A percentile compares a stretch with the other conserved stretches of the same genome.
phyloP scores from a whole-genome alignment of 2,888 invertebrate genomes.

The Magallana nippona region DNA sequence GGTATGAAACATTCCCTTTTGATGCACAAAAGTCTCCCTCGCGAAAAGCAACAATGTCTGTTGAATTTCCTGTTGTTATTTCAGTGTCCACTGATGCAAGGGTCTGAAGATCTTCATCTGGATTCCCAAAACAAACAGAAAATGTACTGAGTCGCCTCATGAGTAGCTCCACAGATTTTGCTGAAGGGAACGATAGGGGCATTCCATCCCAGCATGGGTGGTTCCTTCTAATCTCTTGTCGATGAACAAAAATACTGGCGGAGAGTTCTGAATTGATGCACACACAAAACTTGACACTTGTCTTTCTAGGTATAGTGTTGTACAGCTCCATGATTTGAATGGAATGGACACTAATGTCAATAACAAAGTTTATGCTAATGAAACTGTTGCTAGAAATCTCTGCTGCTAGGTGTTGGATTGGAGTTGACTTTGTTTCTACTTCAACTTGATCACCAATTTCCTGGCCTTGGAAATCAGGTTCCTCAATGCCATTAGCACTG shows the following conservation, averaged over 20 bases:
- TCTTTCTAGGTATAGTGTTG: not conserved
- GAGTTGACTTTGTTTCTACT: no score
- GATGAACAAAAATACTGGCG: slow-evolving; percentile 29
- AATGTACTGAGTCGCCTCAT: not conserved
- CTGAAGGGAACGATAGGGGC: not conserved
- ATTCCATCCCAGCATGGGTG: slow-evolving; percentile 22
- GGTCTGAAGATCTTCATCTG: slow-evolving; percentile 15
- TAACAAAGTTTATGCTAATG: not conserved
- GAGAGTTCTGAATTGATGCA: slow-evolving; percentile 5
- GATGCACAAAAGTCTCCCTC: slow-evolving; percentile 39
- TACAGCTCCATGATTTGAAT: slow-evolving; percentile 22
- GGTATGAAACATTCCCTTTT: not conserved
- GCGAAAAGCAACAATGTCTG: not conserved
- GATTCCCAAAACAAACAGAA: slow-evolving; percentile 40
- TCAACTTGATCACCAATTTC: no score
- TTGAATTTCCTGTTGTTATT: not conserved
- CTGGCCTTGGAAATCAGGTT: no score
- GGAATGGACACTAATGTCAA: not conserved
- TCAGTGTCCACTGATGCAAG: not conserved
- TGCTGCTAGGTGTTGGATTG: no score
- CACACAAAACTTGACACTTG: slow-evolving; percentile 17
- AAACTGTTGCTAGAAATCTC: not conserved
- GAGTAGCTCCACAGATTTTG: not conserved
- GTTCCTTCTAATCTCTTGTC: not conserved
- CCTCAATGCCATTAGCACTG: no score